A percentile compares a stretch with the other conserved stretches of the same genome.
phyloP scores from a whole-genome alignment of 2,888 invertebrate species.

The Hydroisotoma schaefferi region DNA sequence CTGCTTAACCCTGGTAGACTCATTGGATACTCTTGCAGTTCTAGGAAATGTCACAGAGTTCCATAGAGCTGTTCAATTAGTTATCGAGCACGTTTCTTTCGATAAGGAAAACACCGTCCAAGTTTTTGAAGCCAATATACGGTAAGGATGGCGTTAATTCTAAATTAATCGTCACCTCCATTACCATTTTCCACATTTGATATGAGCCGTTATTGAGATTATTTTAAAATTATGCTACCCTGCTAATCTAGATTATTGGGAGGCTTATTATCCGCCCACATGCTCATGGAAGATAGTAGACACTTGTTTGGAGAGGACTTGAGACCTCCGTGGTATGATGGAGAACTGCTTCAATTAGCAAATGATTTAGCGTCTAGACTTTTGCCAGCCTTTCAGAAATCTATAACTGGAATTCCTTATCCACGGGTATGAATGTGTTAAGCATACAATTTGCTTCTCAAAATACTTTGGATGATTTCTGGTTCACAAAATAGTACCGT shows the following conservation, averaged over 20 bases:
- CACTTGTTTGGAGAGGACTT: constrained; percentile 57
- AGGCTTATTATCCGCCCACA: constrained; percentile 61
- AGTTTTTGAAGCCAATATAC: constrained; percentile 64
- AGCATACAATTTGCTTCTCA: neutral
- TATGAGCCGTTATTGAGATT: too few relatives aligned
- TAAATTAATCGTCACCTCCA: too few relatives aligned
- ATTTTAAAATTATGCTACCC: too few relatives aligned
- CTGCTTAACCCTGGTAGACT: constrained; percentile 60
- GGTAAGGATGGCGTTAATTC: constrained; percentile 51
- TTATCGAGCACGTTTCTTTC: constrained; percentile 59
- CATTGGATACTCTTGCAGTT: constrained; percentile 60
- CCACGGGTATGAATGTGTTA: constrained; percentile 52
- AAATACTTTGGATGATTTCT: neutral
- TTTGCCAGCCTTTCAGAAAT: constrained; percentile 61
- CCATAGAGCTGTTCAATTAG: constrained; percentile 58
- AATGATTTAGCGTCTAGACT: constrained; percentile 60
- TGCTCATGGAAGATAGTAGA: constrained; percentile 58
- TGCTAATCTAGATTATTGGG: constrained; percentile 56
- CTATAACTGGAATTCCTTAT: constrained; percentile 59
- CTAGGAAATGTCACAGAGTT: constrained; percentile 61
- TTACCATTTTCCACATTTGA: too few relatives aligned
- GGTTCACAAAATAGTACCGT: neutral
- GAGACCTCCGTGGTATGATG: constrained; percentile 55
- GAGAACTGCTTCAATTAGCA: constrained; percentile 60
- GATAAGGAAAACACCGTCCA: constrained; percentile 62